phyloP scores from a whole-genome alignment of 2,113 vertebrate genomes.

The Osmerus eperlanus region DNA sequence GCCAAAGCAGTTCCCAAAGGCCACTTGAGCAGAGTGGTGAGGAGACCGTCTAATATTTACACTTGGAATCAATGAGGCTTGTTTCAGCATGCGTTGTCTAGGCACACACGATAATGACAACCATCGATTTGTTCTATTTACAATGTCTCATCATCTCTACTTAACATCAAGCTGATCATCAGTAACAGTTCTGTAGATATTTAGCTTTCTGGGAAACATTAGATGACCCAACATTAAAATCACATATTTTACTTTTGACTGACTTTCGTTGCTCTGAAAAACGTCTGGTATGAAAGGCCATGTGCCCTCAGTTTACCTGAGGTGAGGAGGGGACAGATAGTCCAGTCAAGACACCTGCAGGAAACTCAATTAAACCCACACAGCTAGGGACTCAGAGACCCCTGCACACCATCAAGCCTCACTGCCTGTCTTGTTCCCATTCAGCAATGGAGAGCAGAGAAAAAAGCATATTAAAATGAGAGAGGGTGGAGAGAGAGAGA shows the following conservation, averaged over 20 bases:
- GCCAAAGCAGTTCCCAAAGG: too few species aligned
- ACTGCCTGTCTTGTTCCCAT: constrained; percentile 27
- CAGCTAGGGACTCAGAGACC: constrained; percentile 24
- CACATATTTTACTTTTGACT: too few species aligned
- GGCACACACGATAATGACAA: constrained; percentile 13
- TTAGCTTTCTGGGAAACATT: too few species aligned
- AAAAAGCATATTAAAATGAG: constrained; percentile 3
- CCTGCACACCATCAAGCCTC: constrained; percentile 20
- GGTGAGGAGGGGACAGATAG: constrained; percentile 38
- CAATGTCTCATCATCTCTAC: neutral
- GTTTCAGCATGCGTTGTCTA: neutral
- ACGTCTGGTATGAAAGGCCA: too few species aligned
- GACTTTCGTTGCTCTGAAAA: too few species aligned
- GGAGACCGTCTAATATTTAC: too few species aligned
- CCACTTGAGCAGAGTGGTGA: too few species aligned
- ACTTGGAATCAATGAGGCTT: constrained; percentile 35
- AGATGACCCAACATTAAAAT: too few species aligned
- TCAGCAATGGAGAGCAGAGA: constrained; percentile 19
- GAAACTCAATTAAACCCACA: constrained; percentile 46
- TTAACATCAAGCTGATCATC: neutral
- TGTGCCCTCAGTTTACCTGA: constrained; percentile 11
- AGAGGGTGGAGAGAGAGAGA: neutral
- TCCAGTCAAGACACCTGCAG: constrained; percentile 28
- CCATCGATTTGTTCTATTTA: neutral
- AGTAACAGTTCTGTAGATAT: too few species aligned